Percentiles rank a stretch among this genome's conserved stretches.
Evolutionary conservation across 2,888 invertebrate genomes (phyloP).

Genomic region (Leptodirus hochenwartii): DNA sequence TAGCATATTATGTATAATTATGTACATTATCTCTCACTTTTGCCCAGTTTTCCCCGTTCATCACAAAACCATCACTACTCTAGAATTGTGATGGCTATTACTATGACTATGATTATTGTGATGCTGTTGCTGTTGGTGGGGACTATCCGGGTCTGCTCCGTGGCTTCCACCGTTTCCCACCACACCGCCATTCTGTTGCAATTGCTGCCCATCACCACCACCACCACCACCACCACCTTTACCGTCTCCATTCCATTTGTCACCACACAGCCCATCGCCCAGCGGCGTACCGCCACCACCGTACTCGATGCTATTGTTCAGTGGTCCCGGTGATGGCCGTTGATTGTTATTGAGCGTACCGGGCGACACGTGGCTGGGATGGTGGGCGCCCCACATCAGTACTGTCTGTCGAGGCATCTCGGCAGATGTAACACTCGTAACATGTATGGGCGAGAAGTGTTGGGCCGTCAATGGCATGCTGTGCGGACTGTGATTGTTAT

Average conservation of each 20-base stretch:
- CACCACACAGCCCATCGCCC: conserved; percentile 20
- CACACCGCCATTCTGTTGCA: conserved; percentile 15
- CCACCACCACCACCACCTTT: no score
- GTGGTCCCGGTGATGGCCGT: no score
- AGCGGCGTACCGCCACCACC: conserved; percentile 9
- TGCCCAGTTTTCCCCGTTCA: conserved; percentile 17
- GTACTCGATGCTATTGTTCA: conserved; percentile 16
- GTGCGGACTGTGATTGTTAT: conserved; percentile 15
- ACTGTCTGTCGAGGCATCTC: conserved; percentile 65
- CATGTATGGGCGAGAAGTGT: conserved; percentile 24
- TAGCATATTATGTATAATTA: no score
- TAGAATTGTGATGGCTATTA: conserved; percentile 25
- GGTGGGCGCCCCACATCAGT: conserved; percentile 69
- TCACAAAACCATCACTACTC: conserved; percentile 30
- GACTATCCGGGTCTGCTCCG: conserved; percentile 22
- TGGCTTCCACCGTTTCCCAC: conserved; percentile 8
- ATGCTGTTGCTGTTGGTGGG: conserved; percentile 25
- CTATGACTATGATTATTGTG: conserved; percentile 25
- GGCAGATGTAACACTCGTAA: conserved; percentile 12
- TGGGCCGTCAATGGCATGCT: conserved; percentile 19
- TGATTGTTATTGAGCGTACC: conserved; percentile 7
- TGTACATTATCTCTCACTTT: no score
- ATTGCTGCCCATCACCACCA: no score
- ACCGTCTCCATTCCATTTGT: conserved; percentile 24
- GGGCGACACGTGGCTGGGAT: conserved; percentile 18